phyloP scores from a whole-genome alignment of 1,140 invertebrate species.

The Sminthurides bifidus region DNA sequence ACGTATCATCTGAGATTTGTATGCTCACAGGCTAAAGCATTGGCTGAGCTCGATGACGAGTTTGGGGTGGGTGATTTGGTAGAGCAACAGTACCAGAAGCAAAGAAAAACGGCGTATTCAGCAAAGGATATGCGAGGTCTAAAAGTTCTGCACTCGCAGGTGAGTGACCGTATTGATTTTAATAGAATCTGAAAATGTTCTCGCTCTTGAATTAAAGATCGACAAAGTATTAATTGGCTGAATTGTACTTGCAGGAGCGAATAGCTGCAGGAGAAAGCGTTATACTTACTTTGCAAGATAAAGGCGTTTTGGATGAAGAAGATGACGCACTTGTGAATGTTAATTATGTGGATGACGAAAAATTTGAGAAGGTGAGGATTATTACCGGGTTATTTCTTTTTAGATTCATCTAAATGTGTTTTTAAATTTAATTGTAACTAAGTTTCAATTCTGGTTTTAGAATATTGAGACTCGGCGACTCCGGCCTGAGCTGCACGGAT shows the following conservation, averaged over 20 bases:
- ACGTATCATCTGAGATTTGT: slow-evolving; percentile 14
- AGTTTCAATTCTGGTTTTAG: slow-evolving; percentile 35
- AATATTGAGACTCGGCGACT: slow-evolving; percentile 76
- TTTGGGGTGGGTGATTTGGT: slow-evolving; percentile 80
- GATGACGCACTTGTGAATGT: slow-evolving; percentile 89
- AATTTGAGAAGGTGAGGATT: slow-evolving; percentile 58
- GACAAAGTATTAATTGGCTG: too few species aligned
- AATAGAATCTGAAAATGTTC: too few species aligned
- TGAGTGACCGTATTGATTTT: too few species aligned
- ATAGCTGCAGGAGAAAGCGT: slow-evolving; percentile 74
- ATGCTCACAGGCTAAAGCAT: slow-evolving; percentile 61
- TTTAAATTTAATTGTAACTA: slow-evolving; percentile 6
- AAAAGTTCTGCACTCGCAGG: slow-evolving; percentile 71
- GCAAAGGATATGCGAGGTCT: slow-evolving; percentile 65
- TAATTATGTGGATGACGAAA: slow-evolving; percentile 87
- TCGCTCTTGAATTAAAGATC: too few species aligned
- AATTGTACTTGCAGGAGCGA: slow-evolving; percentile 40
- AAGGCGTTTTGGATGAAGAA: slow-evolving; percentile 74
- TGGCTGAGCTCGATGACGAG: slow-evolving; percentile 89
- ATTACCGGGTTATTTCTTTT: not conserved
- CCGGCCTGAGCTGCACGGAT: slow-evolving; percentile 50
- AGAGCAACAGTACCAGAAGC: slow-evolving; percentile 57
- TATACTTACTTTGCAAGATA: slow-evolving; percentile 88
- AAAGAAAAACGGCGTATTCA: slow-evolving; percentile 51
- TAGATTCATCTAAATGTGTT: slow-evolving; percentile 1